Evolutionary conservation across 2,113 vertebrate species (phyloP), one percentile per base, ranked within the genome.

Genomic region (Eurypyga helias): DNA sequence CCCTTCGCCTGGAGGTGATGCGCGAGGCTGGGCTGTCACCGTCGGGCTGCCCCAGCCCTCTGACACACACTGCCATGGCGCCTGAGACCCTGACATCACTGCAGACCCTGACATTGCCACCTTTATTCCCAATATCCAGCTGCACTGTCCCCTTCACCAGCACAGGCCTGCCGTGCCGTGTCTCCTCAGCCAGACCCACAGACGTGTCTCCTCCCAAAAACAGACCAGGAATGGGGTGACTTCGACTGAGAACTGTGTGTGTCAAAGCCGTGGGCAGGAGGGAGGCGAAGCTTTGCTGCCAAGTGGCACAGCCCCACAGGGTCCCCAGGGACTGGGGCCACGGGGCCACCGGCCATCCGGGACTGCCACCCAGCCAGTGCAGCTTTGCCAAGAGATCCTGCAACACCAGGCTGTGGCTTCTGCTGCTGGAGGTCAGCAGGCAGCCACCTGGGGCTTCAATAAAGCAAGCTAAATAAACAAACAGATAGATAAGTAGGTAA

Each of bases 331-430:
- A 36, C 31, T n/a, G 70, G 80, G 60, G 28, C 14, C 60, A 10
- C 2, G 14, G 85, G 65, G 9, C 21, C 65, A 33, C 26, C 46
- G 3, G 65, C 52, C 72, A 43, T 13, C 45, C 60, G 45, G 62
- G 55, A 57, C n/a, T 9, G 12, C 4, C 1, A 2, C 28, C 14
- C 8, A 0, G 17, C 2, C 46, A 9, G 28, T 29, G n/a, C 51
- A 31, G 65, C 41, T 29, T 38, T 19, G n/a, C 75, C 48, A 10
- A 13, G 14, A 10, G 36, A 5, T 12, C 25, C 78, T 10, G 78
- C n/a, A 5, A 1, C 6, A 1, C 46, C 4, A 7, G 23, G 66
- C 43, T 57, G 43, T 0, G 49, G 9, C 7, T 24, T 11, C 20
- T 20, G 6, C 23, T 24, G 0, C 41, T 3, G 2, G 66, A 24